Conservation (phyloP, 1,140 invertebrate genomes). For the Marisa cornuarietis region DNA sequence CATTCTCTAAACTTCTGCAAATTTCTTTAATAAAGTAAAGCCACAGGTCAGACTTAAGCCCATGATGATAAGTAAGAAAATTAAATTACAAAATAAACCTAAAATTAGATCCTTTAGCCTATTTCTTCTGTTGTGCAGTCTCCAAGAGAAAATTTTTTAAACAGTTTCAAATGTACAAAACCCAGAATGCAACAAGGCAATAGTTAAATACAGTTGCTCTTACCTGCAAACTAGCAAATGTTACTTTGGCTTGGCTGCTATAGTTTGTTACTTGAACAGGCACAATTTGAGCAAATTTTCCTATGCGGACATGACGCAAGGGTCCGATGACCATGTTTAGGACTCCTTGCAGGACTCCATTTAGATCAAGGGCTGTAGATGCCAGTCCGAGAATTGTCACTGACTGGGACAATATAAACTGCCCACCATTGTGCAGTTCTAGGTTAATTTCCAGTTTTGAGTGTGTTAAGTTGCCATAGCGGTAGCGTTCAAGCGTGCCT, state of each 20-base stretch:
- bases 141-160: no score
- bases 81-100: no score
- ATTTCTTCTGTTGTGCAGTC: no score
- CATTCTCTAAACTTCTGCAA: no score
- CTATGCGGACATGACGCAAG: slow-evolving; percentile 43
- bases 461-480: slow-evolving; percentile 35
- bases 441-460: slow-evolving; percentile 53
- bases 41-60: no score
- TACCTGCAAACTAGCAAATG: slow-evolving; percentile 41
- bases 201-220: no score
- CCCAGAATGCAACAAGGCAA: no score
- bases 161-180: no score
- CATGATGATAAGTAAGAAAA: no score
- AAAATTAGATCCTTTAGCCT: no score
- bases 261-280: slow-evolving; percentile 39
- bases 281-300: slow-evolving; percentile 45
- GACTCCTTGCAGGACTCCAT: slow-evolving; percentile 50
- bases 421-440: slow-evolving; percentile 51
- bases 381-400: slow-evolving; percentile 49
- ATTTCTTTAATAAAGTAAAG: no score
- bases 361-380: slow-evolving; percentile 43
- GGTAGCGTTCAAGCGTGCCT: slow-evolving; percentile 47
- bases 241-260: slow-evolving; percentile 36
- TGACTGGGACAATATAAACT: slow-evolving; percentile 52
- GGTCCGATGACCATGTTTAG: slow-evolving; percentile 48